Percentiles rank a stretch among this genome's conserved stretches.
Conservation (phyloP, 2,888 invertebrate species). For the Pecten maximus region DNA sequence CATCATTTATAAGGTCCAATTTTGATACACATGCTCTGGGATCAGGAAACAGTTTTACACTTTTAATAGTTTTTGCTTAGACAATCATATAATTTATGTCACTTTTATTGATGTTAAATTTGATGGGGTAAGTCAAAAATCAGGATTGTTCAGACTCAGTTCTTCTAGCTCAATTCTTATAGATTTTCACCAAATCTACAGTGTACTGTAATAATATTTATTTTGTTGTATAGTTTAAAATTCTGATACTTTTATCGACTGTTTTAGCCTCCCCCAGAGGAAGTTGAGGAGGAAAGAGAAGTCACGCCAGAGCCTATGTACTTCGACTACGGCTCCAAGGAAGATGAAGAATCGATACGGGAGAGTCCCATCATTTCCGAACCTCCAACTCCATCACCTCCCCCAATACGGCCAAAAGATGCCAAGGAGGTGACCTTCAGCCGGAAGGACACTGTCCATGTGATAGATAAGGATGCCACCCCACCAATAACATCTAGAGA, state of each 20-base stretch:
- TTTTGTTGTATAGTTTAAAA: too few species aligned
- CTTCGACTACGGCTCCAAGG: conserved; percentile 68
- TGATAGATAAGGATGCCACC: conserved; percentile 45
- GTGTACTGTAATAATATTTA: too few species aligned
- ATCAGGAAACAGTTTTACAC: too few species aligned
- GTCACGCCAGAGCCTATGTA: conserved; percentile 13
- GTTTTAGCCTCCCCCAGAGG: conserved; percentile 2
- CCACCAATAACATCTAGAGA: conserved; percentile 43
- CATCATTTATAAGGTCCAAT: not conserved
- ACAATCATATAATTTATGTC: too few species aligned
- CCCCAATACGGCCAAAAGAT: not conserved
- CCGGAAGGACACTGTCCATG: conserved; percentile 51
- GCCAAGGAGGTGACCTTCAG: conserved; percentile 59
- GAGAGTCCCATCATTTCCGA: conserved; percentile 59
- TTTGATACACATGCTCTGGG: too few species aligned
- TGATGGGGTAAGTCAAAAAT: too few species aligned
- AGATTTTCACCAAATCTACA: too few species aligned
- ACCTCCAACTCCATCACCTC: conserved; percentile 49
- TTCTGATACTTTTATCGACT: not conserved
- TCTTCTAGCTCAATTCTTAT: too few species aligned
- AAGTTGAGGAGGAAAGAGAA: not conserved
- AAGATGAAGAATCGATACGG: conserved; percentile 54
- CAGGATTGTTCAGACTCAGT: too few species aligned
- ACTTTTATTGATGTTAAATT: too few species aligned
- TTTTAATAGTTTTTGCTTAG: too few species aligned